Percentiles rank a stretch among this genome's conserved stretches.
Conservation (phyloP, 1,140 invertebrate genomes). For the Bombus haemorrhoidalis region DNA sequence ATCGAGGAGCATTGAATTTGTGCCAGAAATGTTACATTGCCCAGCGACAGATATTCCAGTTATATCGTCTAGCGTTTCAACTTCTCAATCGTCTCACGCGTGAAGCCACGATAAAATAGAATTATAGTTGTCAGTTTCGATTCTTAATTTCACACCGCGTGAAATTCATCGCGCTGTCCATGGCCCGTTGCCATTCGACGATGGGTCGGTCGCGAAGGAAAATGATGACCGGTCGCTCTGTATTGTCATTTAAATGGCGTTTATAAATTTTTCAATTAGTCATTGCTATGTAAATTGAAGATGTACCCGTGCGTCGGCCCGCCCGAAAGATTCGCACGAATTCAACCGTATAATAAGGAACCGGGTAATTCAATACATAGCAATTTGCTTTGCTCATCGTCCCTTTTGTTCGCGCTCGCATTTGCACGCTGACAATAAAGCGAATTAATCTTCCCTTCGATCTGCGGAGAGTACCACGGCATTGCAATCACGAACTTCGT, state of each 20-base stretch:
- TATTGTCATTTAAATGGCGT: constrained; percentile 50
- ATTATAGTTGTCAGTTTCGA: too few relatives aligned
- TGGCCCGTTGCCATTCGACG: not conserved
- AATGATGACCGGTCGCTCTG: not conserved
- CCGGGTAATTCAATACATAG: constrained; percentile 52
- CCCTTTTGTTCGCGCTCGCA: constrained; percentile 52
- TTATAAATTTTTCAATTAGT: constrained; percentile 51
- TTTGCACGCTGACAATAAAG: constrained; percentile 55
- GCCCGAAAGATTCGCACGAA: constrained; percentile 39
- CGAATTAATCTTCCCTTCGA: constrained; percentile 58
- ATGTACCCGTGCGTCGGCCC: not conserved
- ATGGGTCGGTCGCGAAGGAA: not conserved
- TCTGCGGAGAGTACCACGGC: constrained; percentile 17
- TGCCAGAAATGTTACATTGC: too few relatives aligned
- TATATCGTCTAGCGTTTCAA: too few relatives aligned
- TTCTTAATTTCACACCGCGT: too few relatives aligned
- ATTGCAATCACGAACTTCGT: constrained; percentile 48
- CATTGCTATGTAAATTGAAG: constrained; percentile 53
- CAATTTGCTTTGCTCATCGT: constrained; percentile 52
- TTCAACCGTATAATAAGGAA: constrained; percentile 49
- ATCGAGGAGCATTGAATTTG: too few relatives aligned
- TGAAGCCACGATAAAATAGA: too few relatives aligned
- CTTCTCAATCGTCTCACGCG: too few relatives aligned
- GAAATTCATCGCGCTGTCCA: too few relatives aligned
- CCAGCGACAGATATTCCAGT: too few relatives aligned